Base-by-base conservation (phyloP, 1,140 invertebrate genomes). In the Macrobrachium nipponense region DNA sequence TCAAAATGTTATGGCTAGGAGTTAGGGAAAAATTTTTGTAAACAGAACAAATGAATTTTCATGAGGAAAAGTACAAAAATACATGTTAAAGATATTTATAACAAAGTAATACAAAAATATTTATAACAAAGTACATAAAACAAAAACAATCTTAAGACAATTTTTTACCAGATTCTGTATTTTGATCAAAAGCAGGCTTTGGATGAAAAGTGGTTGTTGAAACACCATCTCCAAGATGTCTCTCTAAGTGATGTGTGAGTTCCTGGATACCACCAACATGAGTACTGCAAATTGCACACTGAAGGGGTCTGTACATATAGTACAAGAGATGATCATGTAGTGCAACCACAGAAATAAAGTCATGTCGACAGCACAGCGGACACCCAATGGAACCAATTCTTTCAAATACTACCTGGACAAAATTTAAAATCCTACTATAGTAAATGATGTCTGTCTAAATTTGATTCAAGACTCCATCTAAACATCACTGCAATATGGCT, bases 311-410 rank as follows among this genome's bases (percentile, higher is more conserved):
- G 77, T 86, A 86, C 14, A 68, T 75, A 36, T 80, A 86, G 59
- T 86, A 86, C 8, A 86, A 68, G 27, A 86, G 84, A 58, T 86
- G 84, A 12, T 86, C 84, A 20, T 73, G 84, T 36, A 86, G 27
- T 8, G 76, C 75, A 44, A 43, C 84, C 58, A 86, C 84, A 51
- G 84, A 86, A 23, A 51, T 64, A 51, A 86, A 86, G 43, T 86
- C 44, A 43, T 86, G 84, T 15, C 36, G 27, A 58, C 84, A 86
- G 68, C 84, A 86, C 27, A 86, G 84, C 17, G 84, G 84, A 27
- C 84, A 86, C 18, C 84, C 77, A 10, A 86, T 64, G 0, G 64
- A 51, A 36, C 77, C 84, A 77, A 86, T 86, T n/a, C 68, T 59
- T 36, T n/a, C 2, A 44, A 7, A 6, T 17, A n/a, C 23, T 17